Evolutionary conservation across 2,888 invertebrate species (phyloP), one percentile per base, ranked within the genome.

Genomic region (Mystacides longicornis): DNA sequence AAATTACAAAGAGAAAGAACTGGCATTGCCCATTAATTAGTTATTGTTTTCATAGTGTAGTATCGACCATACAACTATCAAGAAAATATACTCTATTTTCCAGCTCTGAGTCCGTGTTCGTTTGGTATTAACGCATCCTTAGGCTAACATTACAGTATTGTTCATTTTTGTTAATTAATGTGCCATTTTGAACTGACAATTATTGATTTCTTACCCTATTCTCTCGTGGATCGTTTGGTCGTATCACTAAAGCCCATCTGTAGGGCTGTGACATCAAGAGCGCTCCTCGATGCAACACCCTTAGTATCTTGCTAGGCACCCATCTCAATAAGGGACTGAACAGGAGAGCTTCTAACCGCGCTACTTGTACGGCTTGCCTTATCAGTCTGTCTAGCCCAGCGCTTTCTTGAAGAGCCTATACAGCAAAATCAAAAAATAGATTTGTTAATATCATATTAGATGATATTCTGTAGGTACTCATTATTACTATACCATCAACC

Each of bases 221-320:
- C 64, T 91, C 91, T 51, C 90, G 73, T 0, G 90, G 90, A 69
- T 92, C 90, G 65, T 91, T 91, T 0, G 91, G 91, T 52, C 87
- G 77, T 60, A 91, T 83, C 60, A 87, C 85, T 47, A 89, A 78
- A 5, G 83, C 80, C 62, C 86, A 83, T 55, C 87, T 83, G 65
- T 84, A 82, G 2, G 86, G 82, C 0, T 88, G 85, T 42, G 86
- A 86, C 4, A 90, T 78, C n/a, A 91, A 69, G 22, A 90, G 67
- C 0, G 91, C 90, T 21, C 85, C 85, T 63, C 81, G 81, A 58
- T 89, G 82, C 57, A 87, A 78, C 27, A 85, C 78, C 1, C 78
- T 75, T 20, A 89, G 72, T 16, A 89, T 66, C 57, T 81, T 81
- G 27, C 73, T 75, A 0, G 86, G 87, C 0, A 83, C 81, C 63